phyloP scores from a whole-genome alignment of 2,113 vertebrate species.

The Chaenocephalus aceratus region DNA sequence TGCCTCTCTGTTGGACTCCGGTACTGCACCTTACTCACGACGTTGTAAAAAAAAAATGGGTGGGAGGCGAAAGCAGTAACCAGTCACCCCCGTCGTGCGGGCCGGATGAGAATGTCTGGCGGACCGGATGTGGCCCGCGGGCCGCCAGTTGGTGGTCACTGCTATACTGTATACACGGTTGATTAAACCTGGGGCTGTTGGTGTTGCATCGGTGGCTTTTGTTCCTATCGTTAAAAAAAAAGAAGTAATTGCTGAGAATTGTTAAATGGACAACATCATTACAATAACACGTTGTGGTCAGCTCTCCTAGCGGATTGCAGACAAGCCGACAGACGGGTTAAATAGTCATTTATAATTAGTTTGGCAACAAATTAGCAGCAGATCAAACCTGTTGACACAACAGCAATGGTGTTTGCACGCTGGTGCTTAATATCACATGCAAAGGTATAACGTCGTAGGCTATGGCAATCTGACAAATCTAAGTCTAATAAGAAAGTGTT shows the following conservation, averaged over 20 bases:
- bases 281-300: background rate
- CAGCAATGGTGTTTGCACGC: background rate
- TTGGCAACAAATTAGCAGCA: background rate
- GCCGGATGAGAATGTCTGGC: too few relatives aligned
- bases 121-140: too few relatives aligned
- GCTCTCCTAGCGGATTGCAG: background rate
- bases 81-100: too few relatives aligned
- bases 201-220: background rate
- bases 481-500: background rate
- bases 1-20: too few relatives aligned
- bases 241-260: background rate
- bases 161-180: background rate
- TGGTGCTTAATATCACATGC: too few relatives aligned
- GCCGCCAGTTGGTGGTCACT: too few relatives aligned
- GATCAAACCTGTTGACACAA: background rate
- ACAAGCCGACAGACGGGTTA: background rate
- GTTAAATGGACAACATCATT: background rate
- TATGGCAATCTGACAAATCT: background rate
- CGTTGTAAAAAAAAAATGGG: too few relatives aligned
- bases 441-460: too few relatives aligned
- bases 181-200: background rate
- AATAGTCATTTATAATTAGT: background rate
- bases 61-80: too few relatives aligned
- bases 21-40: too few relatives aligned
- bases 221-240: background rate